Evolutionary conservation across 2,797 vertebrate species (phyloP).

Genomic region (Phalanger gymnotis): DNA sequence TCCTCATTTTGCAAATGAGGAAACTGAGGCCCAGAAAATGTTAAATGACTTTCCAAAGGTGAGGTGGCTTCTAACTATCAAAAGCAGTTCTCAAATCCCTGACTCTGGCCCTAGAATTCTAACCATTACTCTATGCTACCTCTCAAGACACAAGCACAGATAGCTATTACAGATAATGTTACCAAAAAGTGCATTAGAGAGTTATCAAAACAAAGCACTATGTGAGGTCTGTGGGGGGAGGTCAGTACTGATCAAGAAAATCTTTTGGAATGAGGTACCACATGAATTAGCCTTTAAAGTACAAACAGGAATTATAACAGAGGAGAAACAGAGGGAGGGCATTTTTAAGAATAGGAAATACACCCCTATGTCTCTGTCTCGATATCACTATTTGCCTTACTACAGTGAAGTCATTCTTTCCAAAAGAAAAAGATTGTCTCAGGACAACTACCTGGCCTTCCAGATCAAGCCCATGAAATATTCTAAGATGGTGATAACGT

Average conservation of each 20-base stretch:
- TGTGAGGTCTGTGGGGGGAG: not conserved
- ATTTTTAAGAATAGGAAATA: not conserved
- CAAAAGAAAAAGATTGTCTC: not conserved
- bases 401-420: not conserved
- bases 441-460: not conserved
- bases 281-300: not conserved
- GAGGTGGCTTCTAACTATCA: not conserved
- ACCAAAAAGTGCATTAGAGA: not conserved
- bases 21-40: not conserved
- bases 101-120: not conserved
- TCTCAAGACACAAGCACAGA: not conserved
- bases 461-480: not conserved
- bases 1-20: not conserved
- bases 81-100: not conserved
- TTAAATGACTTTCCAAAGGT: not conserved
- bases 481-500: not conserved
- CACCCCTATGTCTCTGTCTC: not conserved
- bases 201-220: not conserved
- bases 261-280: not conserved
- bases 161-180: not conserved
- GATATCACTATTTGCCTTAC: not conserved
- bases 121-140: not conserved
- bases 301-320: not conserved
- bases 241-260: not conserved
- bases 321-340: not conserved